Conservation (phyloP, 1,140 invertebrate genomes). For the Drosophila persimilis region DNA sequence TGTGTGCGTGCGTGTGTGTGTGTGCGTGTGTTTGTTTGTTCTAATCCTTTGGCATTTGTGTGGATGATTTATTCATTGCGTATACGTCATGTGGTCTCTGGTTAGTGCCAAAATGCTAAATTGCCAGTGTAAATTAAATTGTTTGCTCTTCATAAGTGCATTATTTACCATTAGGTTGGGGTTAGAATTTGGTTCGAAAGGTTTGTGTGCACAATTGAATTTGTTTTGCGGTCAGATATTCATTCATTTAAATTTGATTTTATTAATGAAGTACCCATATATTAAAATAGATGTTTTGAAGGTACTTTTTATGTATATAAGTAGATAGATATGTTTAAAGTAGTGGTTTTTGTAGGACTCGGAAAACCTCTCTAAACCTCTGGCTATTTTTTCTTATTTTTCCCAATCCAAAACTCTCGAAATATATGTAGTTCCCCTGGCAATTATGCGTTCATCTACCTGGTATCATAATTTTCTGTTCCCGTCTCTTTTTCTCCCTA, state of each 20-base stretch:
- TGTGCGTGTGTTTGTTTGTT: constrained; percentile 15
- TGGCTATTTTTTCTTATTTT: neutral
- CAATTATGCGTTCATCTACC: constrained; percentile 54
- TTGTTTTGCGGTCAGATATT: too few species aligned
- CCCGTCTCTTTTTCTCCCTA: neutral
- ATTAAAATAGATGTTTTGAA: too few species aligned
- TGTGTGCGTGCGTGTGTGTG: neutral
- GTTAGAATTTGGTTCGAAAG: too few species aligned
- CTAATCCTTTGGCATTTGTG: constrained; percentile 21
- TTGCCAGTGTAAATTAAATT: constrained; percentile 17
- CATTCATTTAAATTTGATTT: too few species aligned
- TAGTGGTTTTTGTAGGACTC: too few species aligned
- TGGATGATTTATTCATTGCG: constrained; percentile 70
- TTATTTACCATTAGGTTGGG: too few species aligned
- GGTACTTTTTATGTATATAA: too few species aligned
- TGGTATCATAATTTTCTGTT: constrained; percentile 52
- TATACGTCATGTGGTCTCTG: constrained; percentile 61
- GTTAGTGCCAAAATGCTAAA: constrained; percentile 24
- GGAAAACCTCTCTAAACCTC: too few species aligned
- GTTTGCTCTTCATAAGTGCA: too few species aligned
- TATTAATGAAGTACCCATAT: too few species aligned
- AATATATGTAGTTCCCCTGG: constrained; percentile 1
- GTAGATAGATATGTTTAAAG: too few species aligned
- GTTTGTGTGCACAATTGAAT: too few species aligned
- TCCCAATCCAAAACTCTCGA: neutral